Evolutionary conservation across 2,888 invertebrate genomes (phyloP).

Genomic region (Agonopterix alstromeriana): DNA sequence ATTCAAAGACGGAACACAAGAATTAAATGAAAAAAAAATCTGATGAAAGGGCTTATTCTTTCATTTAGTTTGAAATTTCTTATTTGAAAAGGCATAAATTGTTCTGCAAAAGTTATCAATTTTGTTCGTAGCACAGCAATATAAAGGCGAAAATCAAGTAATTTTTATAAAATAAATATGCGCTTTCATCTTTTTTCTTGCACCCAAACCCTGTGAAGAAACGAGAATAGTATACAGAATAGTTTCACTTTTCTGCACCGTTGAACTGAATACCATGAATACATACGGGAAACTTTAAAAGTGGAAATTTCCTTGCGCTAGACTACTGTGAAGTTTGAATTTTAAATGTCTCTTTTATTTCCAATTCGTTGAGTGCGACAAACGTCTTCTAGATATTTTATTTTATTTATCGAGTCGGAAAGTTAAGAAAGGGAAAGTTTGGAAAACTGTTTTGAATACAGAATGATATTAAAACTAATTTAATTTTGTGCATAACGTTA

Average conservation of each 20-base stretch:
- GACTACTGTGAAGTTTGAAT: conserved; percentile 20
- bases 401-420: neutral
- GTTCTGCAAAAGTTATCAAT: too few species aligned
- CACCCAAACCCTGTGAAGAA: conserved; percentile 17
- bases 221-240: conserved; percentile 43
- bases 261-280: conserved; percentile 57
- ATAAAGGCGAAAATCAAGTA: too few species aligned
- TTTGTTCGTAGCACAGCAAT: too few species aligned
- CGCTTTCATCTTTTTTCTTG: neutral
- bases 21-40: too few species aligned
- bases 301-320: conserved; percentile 48
- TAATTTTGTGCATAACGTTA: neutral
- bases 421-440: conserved; percentile 2
- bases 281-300: conserved; percentile 58
- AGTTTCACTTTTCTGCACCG: conserved; percentile 71
- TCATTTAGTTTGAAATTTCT: too few species aligned
- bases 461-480: neutral
- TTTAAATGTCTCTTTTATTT: conserved; percentile 6
- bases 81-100: too few species aligned
- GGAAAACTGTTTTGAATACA: neutral
- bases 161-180: too few species aligned
- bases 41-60: too few species aligned
- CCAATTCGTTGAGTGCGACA: neutral
- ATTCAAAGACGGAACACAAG: too few species aligned
- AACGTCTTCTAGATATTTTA: too few species aligned